Conservation (phyloP, 2,888 invertebrate genomes). For the Agrotis segetum region DNA sequence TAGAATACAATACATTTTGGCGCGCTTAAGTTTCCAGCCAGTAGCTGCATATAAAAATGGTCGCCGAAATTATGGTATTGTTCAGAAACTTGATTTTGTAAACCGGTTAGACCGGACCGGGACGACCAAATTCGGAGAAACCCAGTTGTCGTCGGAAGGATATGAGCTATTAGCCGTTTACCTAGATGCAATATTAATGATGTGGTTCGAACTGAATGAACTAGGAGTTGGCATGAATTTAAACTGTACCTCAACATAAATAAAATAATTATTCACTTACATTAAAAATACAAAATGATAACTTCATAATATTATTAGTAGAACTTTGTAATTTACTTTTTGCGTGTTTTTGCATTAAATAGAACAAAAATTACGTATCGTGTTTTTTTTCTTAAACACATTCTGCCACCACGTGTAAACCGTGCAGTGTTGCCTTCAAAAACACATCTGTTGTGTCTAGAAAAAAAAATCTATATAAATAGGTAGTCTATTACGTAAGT, state of each 20-base stretch:
- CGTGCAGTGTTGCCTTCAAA: no score
- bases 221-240: not conserved
- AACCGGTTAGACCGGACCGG: conserved; percentile 48
- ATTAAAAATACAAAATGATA: not conserved
- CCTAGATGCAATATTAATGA: conserved; percentile 47
- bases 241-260: not conserved
- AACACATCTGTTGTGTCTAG: not conserved
- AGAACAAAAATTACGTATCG: no score
- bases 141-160: conserved; percentile 43
- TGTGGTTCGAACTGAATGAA: conserved; percentile 6
- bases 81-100: conserved; percentile 39
- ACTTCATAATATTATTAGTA: not conserved
- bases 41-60: conserved; percentile 47
- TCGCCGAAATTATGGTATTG: conserved; percentile 52
- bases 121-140: conserved; percentile 51
- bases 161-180: conserved; percentile 47
- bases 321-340: not conserved
- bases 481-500: no score
- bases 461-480: no score
- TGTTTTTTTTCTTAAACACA: not conserved
- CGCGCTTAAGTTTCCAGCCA: conserved; percentile 25
- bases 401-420: not conserved
- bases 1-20: conserved; percentile 10
- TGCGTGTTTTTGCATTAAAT: not conserved
- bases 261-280: not conserved